Percentiles rank a stretch among this genome's conserved stretches.
phyloP scores from a whole-genome alignment of 1,140 invertebrate species.

The Cyphomyrmex costatus region DNA sequence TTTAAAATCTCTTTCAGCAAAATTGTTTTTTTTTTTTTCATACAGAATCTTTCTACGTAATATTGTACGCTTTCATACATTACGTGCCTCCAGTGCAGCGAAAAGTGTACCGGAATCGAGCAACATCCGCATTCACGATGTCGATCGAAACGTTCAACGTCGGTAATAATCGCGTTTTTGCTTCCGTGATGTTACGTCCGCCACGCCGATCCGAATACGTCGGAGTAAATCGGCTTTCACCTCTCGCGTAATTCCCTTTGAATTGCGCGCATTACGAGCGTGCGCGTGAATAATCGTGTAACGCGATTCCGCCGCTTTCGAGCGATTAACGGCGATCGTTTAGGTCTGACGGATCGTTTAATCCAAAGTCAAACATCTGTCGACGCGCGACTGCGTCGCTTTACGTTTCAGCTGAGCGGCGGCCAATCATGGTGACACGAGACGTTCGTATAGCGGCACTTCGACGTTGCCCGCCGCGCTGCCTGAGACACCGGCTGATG shows the following conservation, averaged over 20 bases:
- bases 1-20: no score
- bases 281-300: constrained; percentile 60
- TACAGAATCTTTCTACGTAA: neutral
- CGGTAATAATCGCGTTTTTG: constrained; percentile 46
- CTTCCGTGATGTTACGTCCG: constrained; percentile 58
- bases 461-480: constrained; percentile 11
- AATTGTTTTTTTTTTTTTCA: no score
- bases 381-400: constrained; percentile 64
- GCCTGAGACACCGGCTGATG: constrained; percentile 43
- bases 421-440: constrained; percentile 63
- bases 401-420: constrained; percentile 51
- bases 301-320: constrained; percentile 55
- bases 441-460: constrained; percentile 37
- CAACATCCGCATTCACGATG: neutral
- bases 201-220: constrained; percentile 49
- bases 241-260: constrained; percentile 60
- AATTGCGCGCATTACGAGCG: constrained; percentile 59
- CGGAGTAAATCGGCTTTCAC: constrained; percentile 59
- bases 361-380: constrained; percentile 66
- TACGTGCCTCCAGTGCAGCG: neutral
- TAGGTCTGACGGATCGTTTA: constrained; percentile 65
- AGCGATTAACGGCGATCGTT: constrained; percentile 50
- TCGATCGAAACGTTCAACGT: constrained; percentile 34
- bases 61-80: neutral
- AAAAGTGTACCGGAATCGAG: neutral